These are phyloP conservation scores for Sebastes flavidus DNA, from an alignment of 2,797 vertebrate species.

Conservation along the genomic window DNA sequence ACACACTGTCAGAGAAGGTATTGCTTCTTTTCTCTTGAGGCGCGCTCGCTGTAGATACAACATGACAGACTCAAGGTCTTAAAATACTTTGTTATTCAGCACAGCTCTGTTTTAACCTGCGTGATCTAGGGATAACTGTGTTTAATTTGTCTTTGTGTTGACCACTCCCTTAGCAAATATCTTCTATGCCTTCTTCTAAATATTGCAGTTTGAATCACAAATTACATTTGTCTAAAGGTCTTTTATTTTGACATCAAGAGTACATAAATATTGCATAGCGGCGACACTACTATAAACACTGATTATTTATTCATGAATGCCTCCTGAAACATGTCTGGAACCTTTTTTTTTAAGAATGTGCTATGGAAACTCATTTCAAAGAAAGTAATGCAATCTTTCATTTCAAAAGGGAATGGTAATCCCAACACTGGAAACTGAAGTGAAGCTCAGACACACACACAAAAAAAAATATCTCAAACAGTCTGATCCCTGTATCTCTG, in stretches of 20 bases:
- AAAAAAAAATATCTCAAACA: slow-evolving; percentile 12
- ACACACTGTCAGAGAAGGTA: not conserved
- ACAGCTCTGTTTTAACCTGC: not conserved
- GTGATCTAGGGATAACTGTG: not conserved
- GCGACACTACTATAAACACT: slow-evolving; percentile 34
- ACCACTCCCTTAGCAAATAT: not conserved
- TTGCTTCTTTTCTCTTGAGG: not conserved
- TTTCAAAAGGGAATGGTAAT: slow-evolving; percentile 41
- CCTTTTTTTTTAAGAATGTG: slow-evolving; percentile 41
- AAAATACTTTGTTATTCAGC: not conserved
- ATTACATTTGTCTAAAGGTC: slow-evolving; percentile 6
- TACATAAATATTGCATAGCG: slow-evolving; percentile 39
- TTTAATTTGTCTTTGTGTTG: slow-evolving; percentile 6
- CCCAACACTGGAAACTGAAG: slow-evolving; percentile 46
- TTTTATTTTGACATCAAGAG: slow-evolving; percentile 32
- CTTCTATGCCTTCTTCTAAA: not conserved
- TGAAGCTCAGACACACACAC: slow-evolving; percentile 14
- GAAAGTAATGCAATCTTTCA: slow-evolving; percentile 54
- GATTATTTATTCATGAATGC: slow-evolving; percentile 48
- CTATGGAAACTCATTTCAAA: slow-evolving; percentile 53
- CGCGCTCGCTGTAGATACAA: not conserved
- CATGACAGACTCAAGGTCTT: not conserved
- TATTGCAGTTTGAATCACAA: slow-evolving; percentile 22
- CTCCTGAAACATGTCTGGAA: slow-evolving; percentile 43
- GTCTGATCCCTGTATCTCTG: slow-evolving; percentile 41